Base-by-base conservation (phyloP, 2,888 invertebrate species). In the Cecidostiba fungosa region DNA sequence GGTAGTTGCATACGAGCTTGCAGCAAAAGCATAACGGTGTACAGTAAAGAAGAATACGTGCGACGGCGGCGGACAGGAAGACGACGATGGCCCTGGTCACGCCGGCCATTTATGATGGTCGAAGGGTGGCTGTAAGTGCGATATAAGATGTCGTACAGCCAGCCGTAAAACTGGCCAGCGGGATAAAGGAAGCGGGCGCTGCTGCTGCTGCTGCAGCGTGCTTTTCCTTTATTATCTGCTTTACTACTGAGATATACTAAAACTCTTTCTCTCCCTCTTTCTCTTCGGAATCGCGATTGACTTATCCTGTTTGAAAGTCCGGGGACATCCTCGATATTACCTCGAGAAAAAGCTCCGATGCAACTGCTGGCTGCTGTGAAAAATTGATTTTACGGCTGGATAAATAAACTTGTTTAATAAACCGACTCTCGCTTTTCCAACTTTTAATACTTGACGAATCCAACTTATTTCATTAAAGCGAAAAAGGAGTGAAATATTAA, bases 241-340 rank as follows among this genome's bases (percentile, higher is more conserved):
- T 90, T 90, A 91, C 88, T 91, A 87, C 91, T 89, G 76, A 81
- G 73, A 89, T 90, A 89, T 88, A 89, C 89, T 91, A 89, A 89
- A 90, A 89, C 87, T 66, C 29, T 59, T 8, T n/a, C 23, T 59
- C 54, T 6, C 54, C n/a, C 54, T 59, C 8, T 59, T n/a, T 19
- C 54, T 85, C 77, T 84, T 80, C 78, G 77, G 39, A 81, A 86
- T 87, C 81, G 78, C 83, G 85, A 87, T 84, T 83, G 87, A 84
- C 86, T 87, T 86, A 78, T 78, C 84, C 72, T 79, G 77, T 26
- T 87, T 83, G 54, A 82, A 88, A 85, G 85, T 87, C 84, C 29
- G 50, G 26, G 77, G 66, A 77, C 80, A 77, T 73, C 47, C 43
- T 73, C 43, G 73, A 77, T 81, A 77, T 77, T 85, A 72, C 14